Evolutionary conservation across 1,140 invertebrate genomes (phyloP), one percentile per base, ranked within the genome.

Genomic region (Euwallacea fornicatus): DNA sequence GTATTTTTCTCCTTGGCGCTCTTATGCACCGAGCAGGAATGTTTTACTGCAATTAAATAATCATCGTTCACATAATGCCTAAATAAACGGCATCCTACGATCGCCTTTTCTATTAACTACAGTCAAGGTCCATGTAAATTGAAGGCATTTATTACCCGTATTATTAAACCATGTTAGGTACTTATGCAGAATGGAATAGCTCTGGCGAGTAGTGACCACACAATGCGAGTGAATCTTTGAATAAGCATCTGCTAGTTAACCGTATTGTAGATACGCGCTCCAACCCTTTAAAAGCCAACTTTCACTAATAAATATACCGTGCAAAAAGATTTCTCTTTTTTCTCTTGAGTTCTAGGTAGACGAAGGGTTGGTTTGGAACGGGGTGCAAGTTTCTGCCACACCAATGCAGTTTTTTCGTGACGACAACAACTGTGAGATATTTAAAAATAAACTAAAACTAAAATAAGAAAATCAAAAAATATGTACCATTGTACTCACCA

Each of bases 401-500:
- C 21, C 21, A 33, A 33, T 33, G 21, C 21, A 13, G 46, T 50
- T 2, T 50, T 50, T 50, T 11, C 2, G 46, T 50, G 4, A 33
- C 46, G 2, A 6, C 6, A 50, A 50, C 16, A 2, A 11, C 13
- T 50, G 7, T 50, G 46, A 6, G 46, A 3, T 50, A 50, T 50
- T 50, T 50, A 50, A 50, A 50, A 50, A 42, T 61, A 65, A 71
- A 55, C 42, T 65, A 13, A 69, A 74, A 73, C 42, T 74, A 76
- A 74, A 62, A 75, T 69, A 78, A 75, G 76, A 75, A 76, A 75
- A 78, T 76, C 77, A 79, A 81, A 84, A 84, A 83, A 83, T 86
- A 86, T 86, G 83, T 88, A 89, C 88, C 88, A 86, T 88, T 88
- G 80, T 91, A 93, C 90, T 93, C 90, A 90, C 92, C 92, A 87